Base-by-base conservation (phyloP, 2,888 invertebrate species). In the Andrena chrysosceles region DNA sequence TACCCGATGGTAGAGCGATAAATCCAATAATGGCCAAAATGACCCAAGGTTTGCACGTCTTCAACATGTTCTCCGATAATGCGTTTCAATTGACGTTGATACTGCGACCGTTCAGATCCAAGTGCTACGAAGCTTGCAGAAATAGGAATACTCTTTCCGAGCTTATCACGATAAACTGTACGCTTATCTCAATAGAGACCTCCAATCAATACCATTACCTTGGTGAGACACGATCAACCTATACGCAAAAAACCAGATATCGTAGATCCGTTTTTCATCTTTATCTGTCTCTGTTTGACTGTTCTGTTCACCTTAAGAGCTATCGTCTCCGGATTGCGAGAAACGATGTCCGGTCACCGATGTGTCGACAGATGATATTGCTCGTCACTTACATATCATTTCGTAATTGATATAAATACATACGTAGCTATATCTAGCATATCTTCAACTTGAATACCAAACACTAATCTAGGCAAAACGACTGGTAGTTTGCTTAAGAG, bases 201-300 rank as follows among this genome's bases (percentile, higher is more conserved):
- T 62, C 79, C 70, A 81, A 85, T 82, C 86, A 85, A 88, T 85
- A 85, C 67, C 83, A 79, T 81, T 72, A 31, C 83, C 81, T 78
- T 70, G 83, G 42, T 31, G 66, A 81, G 62, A 67, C 42, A 54
- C 42, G 81, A 87, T 87, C 80, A 83, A 67, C 33, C 29, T 62
- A 26, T 67, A 62, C 56, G 29, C n/a, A 42, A 84, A 81, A 88
- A 85, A 60, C 78, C n/a, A 7, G 20, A 66, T 78, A 83, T 70
- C 69, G 52, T 8, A 48, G 49, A 73, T 67, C 31, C 59, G 62
- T 42, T 31, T 49, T 70, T 56, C 29, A 26, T 2, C n/a, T 59
- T 68, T 68, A 56, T 31, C 74, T 64, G 29, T 33, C 20, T 8
- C 10, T 26, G 29, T 26, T 66, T n/a, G 1, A 60, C 59, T 23